Evolutionary conservation across 2,888 invertebrate species (phyloP).

Genomic region (Nebria salina): DNA sequence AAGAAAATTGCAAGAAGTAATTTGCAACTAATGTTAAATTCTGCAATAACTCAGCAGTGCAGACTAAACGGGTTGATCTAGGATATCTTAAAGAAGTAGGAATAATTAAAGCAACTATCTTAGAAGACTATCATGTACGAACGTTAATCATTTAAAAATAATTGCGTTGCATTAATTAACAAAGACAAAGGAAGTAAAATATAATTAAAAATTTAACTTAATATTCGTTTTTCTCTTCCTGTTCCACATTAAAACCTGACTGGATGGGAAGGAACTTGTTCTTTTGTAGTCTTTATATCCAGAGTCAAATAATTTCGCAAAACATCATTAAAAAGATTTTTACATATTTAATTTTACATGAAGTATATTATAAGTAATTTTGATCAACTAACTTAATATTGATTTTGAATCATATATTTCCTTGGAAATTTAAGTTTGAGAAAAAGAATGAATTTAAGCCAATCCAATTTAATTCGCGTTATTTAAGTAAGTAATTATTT

Average conservation of each 20-base stretch:
- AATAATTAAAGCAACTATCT: not conserved
- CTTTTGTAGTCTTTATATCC: not conserved
- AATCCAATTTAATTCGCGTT: constrained; percentile 20
- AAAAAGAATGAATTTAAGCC: not conserved
- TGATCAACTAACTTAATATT: too few species aligned
- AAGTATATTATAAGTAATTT: too few species aligned
- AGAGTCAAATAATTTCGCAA: not conserved
- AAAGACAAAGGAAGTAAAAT: constrained; percentile 45
- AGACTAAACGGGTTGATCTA: not conserved
- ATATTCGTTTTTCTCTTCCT: constrained; percentile 40
- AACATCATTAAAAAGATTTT: too few species aligned
- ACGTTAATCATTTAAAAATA: constrained; percentile 41
- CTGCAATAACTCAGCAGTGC: not conserved
- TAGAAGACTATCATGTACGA: constrained; percentile 29
- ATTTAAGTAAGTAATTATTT: not conserved
- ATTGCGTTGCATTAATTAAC: constrained; percentile 46
- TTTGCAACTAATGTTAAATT: not conserved
- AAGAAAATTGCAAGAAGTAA: constrained; percentile 5
- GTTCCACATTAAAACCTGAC: not conserved
- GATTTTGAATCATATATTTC: too few species aligned
- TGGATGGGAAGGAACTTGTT: not conserved
- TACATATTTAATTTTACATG: too few species aligned
- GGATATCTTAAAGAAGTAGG: not conserved
- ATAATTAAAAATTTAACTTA: constrained; percentile 44
- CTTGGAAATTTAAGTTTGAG: not conserved